Conservation (phyloP, 2,888 invertebrate species). For the Esperia sulphurella region DNA sequence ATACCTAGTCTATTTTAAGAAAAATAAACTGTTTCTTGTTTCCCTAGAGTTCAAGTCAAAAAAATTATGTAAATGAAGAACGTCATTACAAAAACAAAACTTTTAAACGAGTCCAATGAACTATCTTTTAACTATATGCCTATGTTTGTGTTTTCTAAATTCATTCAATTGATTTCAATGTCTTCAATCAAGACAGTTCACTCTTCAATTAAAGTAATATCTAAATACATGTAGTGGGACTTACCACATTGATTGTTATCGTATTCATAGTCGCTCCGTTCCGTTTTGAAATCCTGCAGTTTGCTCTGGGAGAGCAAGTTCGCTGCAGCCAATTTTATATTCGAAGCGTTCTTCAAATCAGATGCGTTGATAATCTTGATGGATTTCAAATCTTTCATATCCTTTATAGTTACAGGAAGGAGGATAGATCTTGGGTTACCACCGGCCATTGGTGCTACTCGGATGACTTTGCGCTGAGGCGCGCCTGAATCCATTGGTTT, state of each 20-base stretch:
- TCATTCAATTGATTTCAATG: conserved; percentile 8
- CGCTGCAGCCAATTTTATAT: conserved; percentile 74
- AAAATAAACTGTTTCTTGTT: too few relatives aligned
- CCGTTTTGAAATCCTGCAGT: conserved; percentile 58
- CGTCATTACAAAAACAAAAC: too few relatives aligned
- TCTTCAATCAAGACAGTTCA: conserved; percentile 5
- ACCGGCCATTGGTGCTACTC: conserved; percentile 68
- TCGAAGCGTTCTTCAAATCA: conserved; percentile 75
- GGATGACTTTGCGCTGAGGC: conserved; percentile 62
- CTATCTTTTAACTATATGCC: too few relatives aligned
- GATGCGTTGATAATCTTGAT: conserved; percentile 86
- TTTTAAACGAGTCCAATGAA: too few relatives aligned
- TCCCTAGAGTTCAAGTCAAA: too few relatives aligned
- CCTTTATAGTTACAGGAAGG: conserved; percentile 84
- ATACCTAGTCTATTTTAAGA: too few relatives aligned
- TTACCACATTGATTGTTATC: conserved; percentile 63
- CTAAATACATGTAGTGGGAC: conserved; percentile 20
- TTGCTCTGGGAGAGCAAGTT: conserved; percentile 71
- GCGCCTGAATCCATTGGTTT: conserved; percentile 67
- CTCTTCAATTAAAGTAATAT: not conserved
- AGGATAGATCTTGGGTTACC: conserved; percentile 83
- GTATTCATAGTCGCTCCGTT: conserved; percentile 58
- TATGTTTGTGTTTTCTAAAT: not conserved
- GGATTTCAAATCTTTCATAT: conserved; percentile 84
- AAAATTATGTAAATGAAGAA: too few relatives aligned